Evolutionary conservation across 2,113 vertebrate species (phyloP).

Genomic region (Todiramphus chloris): DNA sequence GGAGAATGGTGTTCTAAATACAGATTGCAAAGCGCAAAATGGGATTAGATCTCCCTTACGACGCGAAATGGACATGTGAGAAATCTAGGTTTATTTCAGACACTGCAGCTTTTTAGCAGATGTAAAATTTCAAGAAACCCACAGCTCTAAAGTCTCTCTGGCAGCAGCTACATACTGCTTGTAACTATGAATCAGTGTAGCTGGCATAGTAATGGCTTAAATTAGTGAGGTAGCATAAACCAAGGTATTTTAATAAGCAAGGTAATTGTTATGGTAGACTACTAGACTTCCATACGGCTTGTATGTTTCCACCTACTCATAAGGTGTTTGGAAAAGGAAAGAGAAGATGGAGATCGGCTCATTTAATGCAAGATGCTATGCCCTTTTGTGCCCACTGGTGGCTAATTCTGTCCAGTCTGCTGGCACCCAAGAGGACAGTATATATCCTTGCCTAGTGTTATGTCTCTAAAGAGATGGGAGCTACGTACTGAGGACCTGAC

Average conservation of each 20-base stretch:
- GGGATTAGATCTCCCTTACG: neutral
- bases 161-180: neutral
- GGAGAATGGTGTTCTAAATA: neutral
- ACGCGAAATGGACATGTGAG: neutral
- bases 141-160: neutral
- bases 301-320: neutral
- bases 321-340: neutral
- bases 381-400: neutral
- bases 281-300: neutral
- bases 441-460: neutral
- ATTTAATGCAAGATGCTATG: neutral
- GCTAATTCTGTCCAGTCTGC: neutral
- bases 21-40: neutral
- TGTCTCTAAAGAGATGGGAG: neutral
- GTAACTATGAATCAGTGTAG: neutral
- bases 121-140: neutral
- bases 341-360: neutral
- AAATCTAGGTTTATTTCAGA: neutral
- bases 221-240: neutral
- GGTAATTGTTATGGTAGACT: neutral
- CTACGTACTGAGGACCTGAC: neutral
- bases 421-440: neutral
- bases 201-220: neutral
- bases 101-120: neutral
- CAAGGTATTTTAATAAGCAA: neutral